Percentiles rank a stretch among this genome's conserved stretches.
Conservation (phyloP, 2,113 vertebrate species). For the Dermatemys mawii region DNA sequence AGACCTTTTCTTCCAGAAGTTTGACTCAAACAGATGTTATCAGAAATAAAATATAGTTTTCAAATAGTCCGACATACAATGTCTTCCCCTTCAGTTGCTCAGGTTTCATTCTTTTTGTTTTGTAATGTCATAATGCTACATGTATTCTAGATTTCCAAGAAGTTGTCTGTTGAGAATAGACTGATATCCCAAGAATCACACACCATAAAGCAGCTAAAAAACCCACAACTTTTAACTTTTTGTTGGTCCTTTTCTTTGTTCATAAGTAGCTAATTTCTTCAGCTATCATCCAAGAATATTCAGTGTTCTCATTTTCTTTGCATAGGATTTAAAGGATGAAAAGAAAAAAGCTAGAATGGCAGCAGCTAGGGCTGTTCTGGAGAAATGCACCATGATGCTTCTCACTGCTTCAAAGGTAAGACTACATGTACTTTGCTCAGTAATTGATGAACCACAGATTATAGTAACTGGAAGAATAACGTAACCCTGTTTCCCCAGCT, state of each 20-base stretch:
- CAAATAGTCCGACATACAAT: background rate
- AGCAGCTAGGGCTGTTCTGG: slow-evolving; percentile 93
- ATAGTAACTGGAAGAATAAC: background rate
- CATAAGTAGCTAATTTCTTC: slow-evolving; percentile 7
- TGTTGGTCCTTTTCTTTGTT: background rate
- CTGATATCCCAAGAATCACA: background rate
- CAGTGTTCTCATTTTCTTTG: slow-evolving; percentile 29
- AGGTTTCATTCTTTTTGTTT: background rate
- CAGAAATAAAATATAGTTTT: background rate
- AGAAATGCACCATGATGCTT: slow-evolving; percentile 99
- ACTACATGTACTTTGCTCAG: background rate
- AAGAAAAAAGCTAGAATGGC: slow-evolving; percentile 99
- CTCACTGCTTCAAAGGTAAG: slow-evolving; percentile 97
- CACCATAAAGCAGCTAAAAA: background rate
- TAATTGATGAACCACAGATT: background rate
- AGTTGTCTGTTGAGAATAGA: background rate
- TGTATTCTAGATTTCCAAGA: background rate
- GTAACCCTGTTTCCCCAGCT: background rate
- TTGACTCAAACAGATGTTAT: background rate
- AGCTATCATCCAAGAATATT: background rate
- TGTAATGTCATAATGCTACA: background rate
- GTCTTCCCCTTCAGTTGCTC: background rate
- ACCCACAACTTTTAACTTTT: background rate
- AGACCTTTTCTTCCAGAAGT: slow-evolving; percentile 20
- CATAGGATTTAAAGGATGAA: slow-evolving; percentile 97